Conservation (phyloP, 2,888 invertebrate species). For the Tricholauxania praeusta region DNA sequence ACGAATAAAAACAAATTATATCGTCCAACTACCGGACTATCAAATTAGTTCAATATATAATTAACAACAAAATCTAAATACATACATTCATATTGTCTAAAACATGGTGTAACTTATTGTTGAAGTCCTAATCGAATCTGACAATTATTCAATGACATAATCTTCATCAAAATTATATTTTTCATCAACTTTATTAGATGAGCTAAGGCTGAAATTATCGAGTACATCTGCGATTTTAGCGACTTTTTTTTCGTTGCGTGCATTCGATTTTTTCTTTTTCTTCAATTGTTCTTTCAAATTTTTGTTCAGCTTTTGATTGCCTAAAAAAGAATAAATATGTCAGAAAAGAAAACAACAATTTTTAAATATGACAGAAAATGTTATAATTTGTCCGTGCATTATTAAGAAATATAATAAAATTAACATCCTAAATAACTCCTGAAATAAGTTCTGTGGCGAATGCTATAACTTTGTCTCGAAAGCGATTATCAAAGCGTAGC, state of each 20-base stretch:
- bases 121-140: not conserved
- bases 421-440: too few relatives aligned
- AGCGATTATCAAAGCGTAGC: too few relatives aligned
- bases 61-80: not conserved
- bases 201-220: conserved; percentile 68
- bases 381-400: too few relatives aligned
- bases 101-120: too few relatives aligned
- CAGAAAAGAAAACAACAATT: not conserved
- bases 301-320: conserved; percentile 72
- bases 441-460: too few relatives aligned
- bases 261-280: conserved; percentile 72
- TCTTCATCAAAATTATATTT: conserved; percentile 65
- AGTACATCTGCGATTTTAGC: conserved; percentile 75
- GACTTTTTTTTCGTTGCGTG: conserved; percentile 74
- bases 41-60: conserved; percentile 7
- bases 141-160: conserved; percentile 57
- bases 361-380: too few relatives aligned
- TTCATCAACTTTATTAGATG: conserved; percentile 50
- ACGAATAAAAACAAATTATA: too few relatives aligned
- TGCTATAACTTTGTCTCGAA: too few relatives aligned
- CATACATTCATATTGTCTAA: too few relatives aligned
- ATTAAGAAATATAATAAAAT: too few relatives aligned
- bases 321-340: conserved; percentile 47
- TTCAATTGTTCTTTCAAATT: conserved; percentile 70
- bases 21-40: too few relatives aligned